Evolutionary conservation across 92 coral and sea anemone species (phyloP).

Genomic region (Palythoa grandiflora): DNA sequence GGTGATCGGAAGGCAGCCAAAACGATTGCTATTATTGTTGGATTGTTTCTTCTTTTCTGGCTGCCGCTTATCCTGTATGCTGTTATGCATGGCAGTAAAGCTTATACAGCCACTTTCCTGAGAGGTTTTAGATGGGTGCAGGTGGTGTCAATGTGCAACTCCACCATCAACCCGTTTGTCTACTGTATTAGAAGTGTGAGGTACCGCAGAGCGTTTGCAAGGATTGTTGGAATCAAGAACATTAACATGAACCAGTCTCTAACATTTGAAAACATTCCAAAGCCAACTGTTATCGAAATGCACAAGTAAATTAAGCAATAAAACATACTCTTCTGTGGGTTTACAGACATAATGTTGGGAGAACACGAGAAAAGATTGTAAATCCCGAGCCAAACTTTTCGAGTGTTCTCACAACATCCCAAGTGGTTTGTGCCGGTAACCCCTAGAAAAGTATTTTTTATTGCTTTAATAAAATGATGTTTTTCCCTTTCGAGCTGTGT

Average conservation of each 20-base stretch:
- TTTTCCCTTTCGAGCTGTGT: too few relatives aligned
- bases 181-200: neutral
- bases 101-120: neutral
- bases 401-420: too few relatives aligned
- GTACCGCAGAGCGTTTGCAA: neutral
- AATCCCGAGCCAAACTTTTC: too few relatives aligned
- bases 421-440: too few relatives aligned
- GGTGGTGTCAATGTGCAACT: neutral
- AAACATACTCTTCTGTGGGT: too few relatives aligned
- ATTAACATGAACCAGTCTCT: neutral
- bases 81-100: neutral
- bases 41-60: neutral
- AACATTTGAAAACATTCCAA: neutral
- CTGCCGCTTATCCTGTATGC: neutral
- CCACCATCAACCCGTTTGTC: neutral
- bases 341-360: too few relatives aligned
- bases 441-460: too few relatives aligned
- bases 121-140: neutral
- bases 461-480: too few relatives aligned
- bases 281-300: neutral
- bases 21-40: neutral
- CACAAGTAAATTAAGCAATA: too few relatives aligned
- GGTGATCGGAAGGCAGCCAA: slow-evolving; percentile 3
- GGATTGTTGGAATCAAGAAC: neutral
- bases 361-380: too few relatives aligned